A percentile compares a stretch with the other conserved stretches of the same genome.
phyloP scores from a whole-genome alignment of 2,888 invertebrate genomes.

The Hedychridium roseum region DNA sequence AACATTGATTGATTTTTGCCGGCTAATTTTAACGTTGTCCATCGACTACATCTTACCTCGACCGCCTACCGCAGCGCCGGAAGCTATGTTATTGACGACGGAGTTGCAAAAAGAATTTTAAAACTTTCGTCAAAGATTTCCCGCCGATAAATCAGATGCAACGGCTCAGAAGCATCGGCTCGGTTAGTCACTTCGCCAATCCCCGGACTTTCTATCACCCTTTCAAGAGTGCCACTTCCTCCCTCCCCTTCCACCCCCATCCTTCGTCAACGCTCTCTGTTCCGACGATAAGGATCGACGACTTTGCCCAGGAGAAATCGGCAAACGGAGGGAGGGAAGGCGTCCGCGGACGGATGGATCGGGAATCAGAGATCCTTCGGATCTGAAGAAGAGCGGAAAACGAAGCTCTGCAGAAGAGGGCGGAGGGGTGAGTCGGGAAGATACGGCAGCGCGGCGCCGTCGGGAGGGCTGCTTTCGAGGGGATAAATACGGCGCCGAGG shows the following conservation, averaged over 20 bases:
- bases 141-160: conserved; percentile 38
- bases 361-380: conserved; percentile 33
- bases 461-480: conserved; percentile 26
- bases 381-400: conserved; percentile 25
- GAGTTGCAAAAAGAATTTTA: background rate
- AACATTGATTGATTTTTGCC: conserved; percentile 49
- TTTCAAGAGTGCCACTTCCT: conserved; percentile 27
- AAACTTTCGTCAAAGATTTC: background rate
- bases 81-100: conserved; percentile 19
- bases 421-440: conserved; percentile 41
- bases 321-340: conserved; percentile 11
- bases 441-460: conserved; percentile 37
- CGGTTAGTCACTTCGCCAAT: conserved; percentile 18
- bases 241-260: conserved; percentile 21
- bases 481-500: conserved; percentile 56
- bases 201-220: conserved; percentile 25
- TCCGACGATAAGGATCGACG: conserved; percentile 39
- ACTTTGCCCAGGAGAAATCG: conserved; percentile 25
- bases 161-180: conserved; percentile 28
- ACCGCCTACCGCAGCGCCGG: conserved; percentile 16
- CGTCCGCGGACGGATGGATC: conserved; percentile 28
- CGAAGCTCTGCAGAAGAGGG: conserved; percentile 4
- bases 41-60: conserved; percentile 29
- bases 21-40: conserved; percentile 41
- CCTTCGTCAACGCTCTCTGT: conserved; percentile 11